Percentiles rank a stretch among this genome's conserved stretches.
These are phyloP conservation scores for Peribatodes rhomboidaria DNA, from an alignment of 2,888 invertebrate genomes.

Conservation along the genomic window DNA sequence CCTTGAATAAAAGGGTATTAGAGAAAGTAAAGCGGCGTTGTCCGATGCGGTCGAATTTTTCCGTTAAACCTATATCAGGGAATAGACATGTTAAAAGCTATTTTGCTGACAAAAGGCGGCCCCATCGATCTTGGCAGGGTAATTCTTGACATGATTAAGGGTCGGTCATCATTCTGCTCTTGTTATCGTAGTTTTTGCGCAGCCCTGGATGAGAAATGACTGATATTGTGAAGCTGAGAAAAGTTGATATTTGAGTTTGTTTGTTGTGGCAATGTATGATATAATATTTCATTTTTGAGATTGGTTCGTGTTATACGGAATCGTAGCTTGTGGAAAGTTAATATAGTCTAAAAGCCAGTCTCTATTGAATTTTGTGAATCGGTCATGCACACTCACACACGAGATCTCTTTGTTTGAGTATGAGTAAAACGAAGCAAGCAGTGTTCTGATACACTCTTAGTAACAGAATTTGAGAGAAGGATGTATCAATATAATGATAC, in stretches of 20 bases:
- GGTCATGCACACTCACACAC: no score
- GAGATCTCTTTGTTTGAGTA: no score
- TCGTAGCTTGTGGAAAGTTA: no score
- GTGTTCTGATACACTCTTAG: no score
- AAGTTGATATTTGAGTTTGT: neutral
- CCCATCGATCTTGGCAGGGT: constrained; percentile 31
- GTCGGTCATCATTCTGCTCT: constrained; percentile 28
- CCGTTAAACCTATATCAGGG: constrained; percentile 29
- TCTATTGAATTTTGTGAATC: no score
- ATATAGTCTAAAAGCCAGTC: no score
- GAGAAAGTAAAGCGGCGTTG: constrained; percentile 26
- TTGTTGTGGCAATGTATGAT: neutral
- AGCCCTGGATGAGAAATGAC: constrained; percentile 1
- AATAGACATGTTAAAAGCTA: constrained; percentile 34
- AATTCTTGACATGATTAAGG: constrained; percentile 40
- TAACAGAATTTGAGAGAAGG: no score
- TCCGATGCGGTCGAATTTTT: constrained; percentile 24
- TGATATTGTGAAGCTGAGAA: constrained; percentile 2
- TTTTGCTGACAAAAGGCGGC: constrained; percentile 29
- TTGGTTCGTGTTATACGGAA: neutral
- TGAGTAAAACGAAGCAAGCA: no score
- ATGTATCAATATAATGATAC: no score
- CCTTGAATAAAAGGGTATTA: constrained; percentile 38
- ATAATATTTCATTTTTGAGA: neutral
- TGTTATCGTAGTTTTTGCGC: constrained; percentile 19